Conservation (phyloP, 2,888 invertebrate genomes). For the Pammene aurita region DNA sequence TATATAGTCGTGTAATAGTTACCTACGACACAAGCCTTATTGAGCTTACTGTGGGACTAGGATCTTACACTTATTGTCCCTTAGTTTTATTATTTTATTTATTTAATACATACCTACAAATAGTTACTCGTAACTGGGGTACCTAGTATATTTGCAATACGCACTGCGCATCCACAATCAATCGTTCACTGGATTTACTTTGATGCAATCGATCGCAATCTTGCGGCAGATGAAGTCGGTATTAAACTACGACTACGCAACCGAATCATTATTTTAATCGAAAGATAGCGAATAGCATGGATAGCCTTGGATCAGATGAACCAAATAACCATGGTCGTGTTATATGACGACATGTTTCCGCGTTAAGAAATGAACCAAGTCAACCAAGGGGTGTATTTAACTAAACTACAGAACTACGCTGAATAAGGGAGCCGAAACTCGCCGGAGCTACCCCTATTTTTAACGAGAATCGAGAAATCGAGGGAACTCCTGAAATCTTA, state of each 20-base stretch:
- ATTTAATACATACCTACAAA: too few species aligned
- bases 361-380: too few species aligned
- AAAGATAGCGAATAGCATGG: constrained; percentile 46
- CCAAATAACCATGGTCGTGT: constrained; percentile 18
- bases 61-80: too few species aligned
- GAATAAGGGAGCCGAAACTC: too few species aligned
- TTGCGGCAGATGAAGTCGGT: constrained; percentile 18
- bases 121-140: background rate
- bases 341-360: constrained; percentile 26
- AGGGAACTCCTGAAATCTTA: too few species aligned
- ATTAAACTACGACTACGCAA: constrained; percentile 27
- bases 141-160: background rate
- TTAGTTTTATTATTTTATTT: too few species aligned
- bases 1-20: too few species aligned
- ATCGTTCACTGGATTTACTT: constrained; percentile 21
- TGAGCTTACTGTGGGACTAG: too few species aligned
- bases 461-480: too few species aligned
- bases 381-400: background rate
- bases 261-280: constrained; percentile 33
- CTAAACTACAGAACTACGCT: too few species aligned
- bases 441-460: too few species aligned
- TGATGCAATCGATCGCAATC: constrained; percentile 30
- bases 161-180: background rate
- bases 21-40: too few species aligned
- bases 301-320: constrained; percentile 51